Conservation (phyloP, 2,888 invertebrate species). For the Arrhopalites spinosus region DNA sequence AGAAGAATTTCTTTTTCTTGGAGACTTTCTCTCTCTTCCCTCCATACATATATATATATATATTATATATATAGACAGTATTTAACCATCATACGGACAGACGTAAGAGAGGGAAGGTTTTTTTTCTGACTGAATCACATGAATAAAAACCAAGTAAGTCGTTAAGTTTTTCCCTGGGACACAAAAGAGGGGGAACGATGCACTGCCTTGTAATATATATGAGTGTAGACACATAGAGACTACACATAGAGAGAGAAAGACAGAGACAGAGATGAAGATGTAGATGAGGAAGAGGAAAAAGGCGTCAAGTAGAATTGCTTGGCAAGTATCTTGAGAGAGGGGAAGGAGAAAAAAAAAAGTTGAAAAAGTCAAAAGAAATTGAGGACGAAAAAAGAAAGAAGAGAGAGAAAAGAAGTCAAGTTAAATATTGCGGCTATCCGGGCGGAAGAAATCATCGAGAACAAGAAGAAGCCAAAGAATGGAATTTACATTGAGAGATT, state of each 20-base stretch:
- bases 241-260: slow-evolving; percentile 1
- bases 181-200: not conserved
- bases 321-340: not conserved
- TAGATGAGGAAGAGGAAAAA: not conserved
- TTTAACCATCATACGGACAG: not conserved
- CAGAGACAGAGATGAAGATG: not conserved
- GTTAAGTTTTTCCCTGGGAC: slow-evolving; percentile 1
- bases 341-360: slow-evolving; percentile 17
- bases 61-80: not conserved
- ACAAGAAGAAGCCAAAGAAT: slow-evolving; percentile 19
- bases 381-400: not conserved
- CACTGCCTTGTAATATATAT: not conserved
- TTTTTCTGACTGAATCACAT: not conserved
- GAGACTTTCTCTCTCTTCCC: too few relatives aligned
- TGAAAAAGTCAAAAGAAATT: slow-evolving; percentile 33
- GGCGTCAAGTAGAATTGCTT: slow-evolving; percentile 12
- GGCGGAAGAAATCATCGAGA: slow-evolving; percentile 5
- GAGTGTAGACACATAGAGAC: not conserved
- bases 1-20: too few relatives aligned
- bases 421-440: slow-evolving; percentile 32
- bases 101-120: not conserved
- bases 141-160: slow-evolving; percentile 5
- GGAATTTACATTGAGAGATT: slow-evolving; percentile 30
- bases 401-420: slow-evolving; percentile 29
- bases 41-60: not conserved